Evolutionary conservation across 2,797 vertebrate species (phyloP).

Genomic region (Neoniphon sammara): DNA sequence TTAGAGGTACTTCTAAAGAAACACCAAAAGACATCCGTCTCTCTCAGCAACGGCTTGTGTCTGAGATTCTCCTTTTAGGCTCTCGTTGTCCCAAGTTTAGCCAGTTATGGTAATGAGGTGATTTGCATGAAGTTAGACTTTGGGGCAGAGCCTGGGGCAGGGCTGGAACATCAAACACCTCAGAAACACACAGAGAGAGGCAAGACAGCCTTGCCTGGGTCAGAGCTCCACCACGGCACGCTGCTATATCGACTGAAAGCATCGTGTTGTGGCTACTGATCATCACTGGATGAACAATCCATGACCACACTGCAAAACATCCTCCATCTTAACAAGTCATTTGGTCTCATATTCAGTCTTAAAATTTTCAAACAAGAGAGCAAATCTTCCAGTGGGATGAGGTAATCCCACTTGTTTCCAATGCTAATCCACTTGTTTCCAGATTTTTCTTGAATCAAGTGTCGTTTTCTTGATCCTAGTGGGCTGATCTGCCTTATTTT

Average conservation of each 20-base stretch:
- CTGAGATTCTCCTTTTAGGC: slow-evolving; percentile 36
- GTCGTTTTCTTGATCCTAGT: no score
- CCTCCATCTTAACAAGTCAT: no score
- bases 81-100: slow-evolving; percentile 16
- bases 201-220: slow-evolving; percentile 44
- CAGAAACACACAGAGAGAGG: slow-evolving; percentile 48
- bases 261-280: slow-evolving; percentile 48
- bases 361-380: no score
- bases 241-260: slow-evolving; percentile 33
- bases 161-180: slow-evolving; percentile 63
- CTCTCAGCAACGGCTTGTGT: slow-evolving; percentile 52
- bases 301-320: not conserved
- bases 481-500: no score
- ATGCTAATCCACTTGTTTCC: no score
- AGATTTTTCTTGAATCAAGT: no score
- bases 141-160: slow-evolving; percentile 66
- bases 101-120: slow-evolving; percentile 44
- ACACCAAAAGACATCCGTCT: slow-evolving; percentile 49
- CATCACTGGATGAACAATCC: slow-evolving; percentile 16
- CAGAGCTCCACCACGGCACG: slow-evolving; percentile 36
- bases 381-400: no score
- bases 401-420: no score
- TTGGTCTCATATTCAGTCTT: no score
- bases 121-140: slow-evolving; percentile 73
- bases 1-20: slow-evolving; percentile 19